A percentile compares a stretch with the other conserved stretches of the same genome.
These are phyloP conservation scores for Leguminivora glycinivorella DNA, from an alignment of 1,140 invertebrate species.

Conservation along the genomic window DNA sequence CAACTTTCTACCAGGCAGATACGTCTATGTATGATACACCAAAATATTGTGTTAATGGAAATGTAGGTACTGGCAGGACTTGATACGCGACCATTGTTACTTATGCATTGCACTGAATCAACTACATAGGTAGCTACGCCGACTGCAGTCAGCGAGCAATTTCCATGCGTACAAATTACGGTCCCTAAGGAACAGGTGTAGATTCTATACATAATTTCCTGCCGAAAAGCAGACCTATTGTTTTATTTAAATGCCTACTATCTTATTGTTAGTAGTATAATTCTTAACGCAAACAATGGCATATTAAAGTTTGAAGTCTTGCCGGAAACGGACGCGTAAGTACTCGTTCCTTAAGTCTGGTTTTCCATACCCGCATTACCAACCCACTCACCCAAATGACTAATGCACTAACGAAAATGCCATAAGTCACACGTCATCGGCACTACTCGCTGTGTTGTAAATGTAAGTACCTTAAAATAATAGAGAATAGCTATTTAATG, in stretches of 20 bases:
- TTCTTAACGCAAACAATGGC: slow-evolving; percentile 8
- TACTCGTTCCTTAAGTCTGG: slow-evolving; percentile 15
- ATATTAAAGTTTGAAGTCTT: background rate
- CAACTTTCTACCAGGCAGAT: no score
- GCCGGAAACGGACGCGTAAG: slow-evolving; percentile 11
- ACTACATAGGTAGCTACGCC: no score
- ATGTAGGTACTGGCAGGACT: no score
- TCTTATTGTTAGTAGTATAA: slow-evolving; percentile 2
- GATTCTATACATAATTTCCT: no score
- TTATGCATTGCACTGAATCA: no score
- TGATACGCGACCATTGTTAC: no score
- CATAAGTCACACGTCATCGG: slow-evolving; percentile 17
- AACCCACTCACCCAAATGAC: slow-evolving; percentile 19
- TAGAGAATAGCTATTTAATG: background rate
- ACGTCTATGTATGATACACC: no score
- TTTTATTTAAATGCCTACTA: background rate
- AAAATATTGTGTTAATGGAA: no score
- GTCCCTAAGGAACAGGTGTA: no score
- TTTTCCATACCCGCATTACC: slow-evolving; percentile 12
- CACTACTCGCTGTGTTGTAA: background rate
- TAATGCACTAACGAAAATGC: slow-evolving; percentile 24
- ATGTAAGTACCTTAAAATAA: background rate
- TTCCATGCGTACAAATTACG: no score
- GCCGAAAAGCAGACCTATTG: background rate
- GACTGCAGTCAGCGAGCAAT: no score